Conservation (phyloP, 2,113 vertebrate species). For the Ptychochromis oligacanthus region DNA sequence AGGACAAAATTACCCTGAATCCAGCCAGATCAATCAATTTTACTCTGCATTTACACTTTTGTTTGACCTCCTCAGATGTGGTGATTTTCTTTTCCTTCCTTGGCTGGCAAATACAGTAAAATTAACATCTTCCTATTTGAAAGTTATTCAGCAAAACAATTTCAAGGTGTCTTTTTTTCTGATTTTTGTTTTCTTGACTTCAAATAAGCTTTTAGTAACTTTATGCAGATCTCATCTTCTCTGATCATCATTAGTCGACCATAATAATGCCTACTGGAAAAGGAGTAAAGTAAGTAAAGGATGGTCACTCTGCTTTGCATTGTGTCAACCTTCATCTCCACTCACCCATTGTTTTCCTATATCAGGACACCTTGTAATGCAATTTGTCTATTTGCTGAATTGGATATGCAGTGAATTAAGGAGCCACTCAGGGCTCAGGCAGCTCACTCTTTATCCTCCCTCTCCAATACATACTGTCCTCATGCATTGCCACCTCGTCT, state of each 20-base stretch:
- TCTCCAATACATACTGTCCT: constrained; percentile 46
- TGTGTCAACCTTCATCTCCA: neutral
- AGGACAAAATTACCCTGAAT: neutral
- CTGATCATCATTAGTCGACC: too few relatives aligned
- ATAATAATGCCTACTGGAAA: too few relatives aligned
- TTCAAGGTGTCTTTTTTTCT: too few relatives aligned
- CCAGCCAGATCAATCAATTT: too few relatives aligned
- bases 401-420: constrained; percentile 16
- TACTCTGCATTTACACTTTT: neutral
- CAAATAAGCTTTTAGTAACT: too few relatives aligned
- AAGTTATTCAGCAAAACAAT: too few relatives aligned
- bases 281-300: neutral
- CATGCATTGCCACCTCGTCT: constrained; percentile 34
- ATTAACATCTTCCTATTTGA: neutral
- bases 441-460: constrained; percentile 28
- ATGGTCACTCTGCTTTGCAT: neutral
- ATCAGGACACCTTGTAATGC: neutral
- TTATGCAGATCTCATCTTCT: too few relatives aligned
- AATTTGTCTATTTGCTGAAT: constrained; percentile 23
- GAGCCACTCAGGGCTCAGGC: constrained; percentile 32
- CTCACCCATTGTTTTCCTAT: neutral
- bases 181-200: too few relatives aligned
- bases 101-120: too few relatives aligned
- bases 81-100: neutral
- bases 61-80: neutral